Base-by-base conservation (phyloP, 2,113 vertebrate genomes). In the Steatornis caripensis region DNA sequence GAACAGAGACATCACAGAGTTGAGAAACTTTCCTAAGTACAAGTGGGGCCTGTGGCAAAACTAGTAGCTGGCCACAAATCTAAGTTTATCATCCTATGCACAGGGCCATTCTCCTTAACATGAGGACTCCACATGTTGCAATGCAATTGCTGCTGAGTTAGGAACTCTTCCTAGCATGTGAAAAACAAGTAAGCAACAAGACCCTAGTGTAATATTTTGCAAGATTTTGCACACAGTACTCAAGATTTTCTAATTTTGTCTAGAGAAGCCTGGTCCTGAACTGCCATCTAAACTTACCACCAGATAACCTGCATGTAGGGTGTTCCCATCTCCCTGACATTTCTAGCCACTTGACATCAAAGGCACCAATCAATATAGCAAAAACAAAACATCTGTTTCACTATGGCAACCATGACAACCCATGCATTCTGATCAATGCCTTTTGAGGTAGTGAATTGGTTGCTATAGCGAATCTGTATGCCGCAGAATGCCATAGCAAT, bases 361-460 rank as follows among this genome's bases (percentile, higher is more conserved):
- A 90, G n/a, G 21, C 55, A 84, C n/a, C 84, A 96, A 80, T 90
- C 55, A 87, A 70, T 77, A 65, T 1, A 26, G 36, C 26, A 53
- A 72, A 83, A 82, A 92, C 49, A 68, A 97, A 93, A 93, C 34
- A 69, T 53, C 45, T 55, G 34, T 93, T 57, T 96, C 87, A 79
- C 80, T 83, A 80, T 77, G 71, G 80, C 72, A 95, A 80, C 95
- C 82, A 93, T 84, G 76, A 84, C 78, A 97, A 97, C 88, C 36
- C 23, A 24, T 5, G 39, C 71, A 37, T 54, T 80, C 65, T 86
- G 82, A 92, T 85, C 81, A 80, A 41, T 51, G 34, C n/a, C 37
- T 97, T 77, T 86, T 70, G 69, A 57, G 7, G 69, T 75, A 92
- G 53, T 36, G 41, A 48, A 46, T 49, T 83, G 55, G 90, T 74